Evolutionary conservation across 2,888 invertebrate species (phyloP).

Genomic region (Pollenia amentaria): DNA sequence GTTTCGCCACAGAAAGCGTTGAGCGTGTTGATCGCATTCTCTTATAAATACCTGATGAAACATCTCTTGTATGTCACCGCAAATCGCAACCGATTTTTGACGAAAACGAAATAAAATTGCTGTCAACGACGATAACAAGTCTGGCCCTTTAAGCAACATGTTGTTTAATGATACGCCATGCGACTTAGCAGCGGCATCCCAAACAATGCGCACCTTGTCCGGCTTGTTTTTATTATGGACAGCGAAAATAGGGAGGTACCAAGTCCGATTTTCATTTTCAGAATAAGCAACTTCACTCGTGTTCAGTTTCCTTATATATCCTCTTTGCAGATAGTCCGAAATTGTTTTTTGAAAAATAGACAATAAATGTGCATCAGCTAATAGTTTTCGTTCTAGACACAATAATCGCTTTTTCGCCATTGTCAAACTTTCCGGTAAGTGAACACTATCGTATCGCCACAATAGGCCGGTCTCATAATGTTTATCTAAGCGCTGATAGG

Average conservation of each 20-base stretch:
- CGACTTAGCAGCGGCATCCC: constrained; percentile 51
- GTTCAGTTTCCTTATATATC: too few relatives aligned
- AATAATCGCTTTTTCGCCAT: constrained; percentile 43
- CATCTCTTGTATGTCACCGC: constrained; percentile 54
- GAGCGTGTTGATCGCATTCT: constrained; percentile 40
- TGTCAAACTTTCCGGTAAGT: constrained; percentile 12
- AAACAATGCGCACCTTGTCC: constrained; percentile 34
- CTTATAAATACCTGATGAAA: constrained; percentile 69
- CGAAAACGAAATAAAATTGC: constrained; percentile 43
- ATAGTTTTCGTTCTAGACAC: constrained; percentile 12
- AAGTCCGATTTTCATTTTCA: constrained; percentile 35
- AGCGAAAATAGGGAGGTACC: constrained; percentile 76
- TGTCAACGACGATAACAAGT: constrained; percentile 24
- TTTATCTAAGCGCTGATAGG: neutral
- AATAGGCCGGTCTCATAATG: constrained; percentile 23
- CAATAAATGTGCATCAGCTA: neutral
- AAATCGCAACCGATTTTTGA: constrained; percentile 53
- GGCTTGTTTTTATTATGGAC: constrained; percentile 71
- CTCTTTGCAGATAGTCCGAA: too few relatives aligned
- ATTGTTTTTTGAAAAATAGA: too few relatives aligned
- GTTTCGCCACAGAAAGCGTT: constrained; percentile 48
- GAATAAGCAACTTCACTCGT: too few relatives aligned
- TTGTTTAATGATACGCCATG: constrained; percentile 41
- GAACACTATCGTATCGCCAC: neutral
- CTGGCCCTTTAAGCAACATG: constrained; percentile 43